These are phyloP conservation scores for Parazoanthus swiftii DNA, from an alignment of 92 coral and sea anemone species.

Conservation along the genomic window DNA sequence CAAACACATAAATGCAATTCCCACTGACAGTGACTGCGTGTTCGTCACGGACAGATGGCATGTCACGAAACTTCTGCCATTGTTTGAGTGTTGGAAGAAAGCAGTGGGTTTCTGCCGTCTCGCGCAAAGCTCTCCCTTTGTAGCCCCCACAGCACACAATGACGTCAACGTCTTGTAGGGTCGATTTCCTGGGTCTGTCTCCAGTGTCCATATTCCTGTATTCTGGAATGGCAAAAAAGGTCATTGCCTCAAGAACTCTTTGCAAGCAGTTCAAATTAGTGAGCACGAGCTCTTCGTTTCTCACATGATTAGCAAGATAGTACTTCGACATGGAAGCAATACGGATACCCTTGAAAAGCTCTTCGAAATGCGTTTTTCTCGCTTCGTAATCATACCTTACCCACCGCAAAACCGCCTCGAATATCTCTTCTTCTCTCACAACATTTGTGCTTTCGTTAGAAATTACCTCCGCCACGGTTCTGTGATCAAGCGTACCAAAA, in stretches of 20 bases:
- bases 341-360: conserved; percentile 66
- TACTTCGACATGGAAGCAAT: conserved; percentile 61
- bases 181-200: neutral
- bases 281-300: conserved; percentile 57
- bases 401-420: conserved; percentile 76
- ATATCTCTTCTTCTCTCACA: conserved; percentile 67
- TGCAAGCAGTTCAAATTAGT: conserved; percentile 51
- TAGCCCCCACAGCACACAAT: conserved; percentile 41
- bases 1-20: conserved; percentile 61
- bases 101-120: conserved; percentile 38
- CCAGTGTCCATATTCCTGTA: neutral
- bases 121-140: conserved; percentile 38
- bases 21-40: conserved; percentile 64
- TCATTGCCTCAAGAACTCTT: conserved; percentile 55
- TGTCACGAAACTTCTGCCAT: conserved; percentile 62
- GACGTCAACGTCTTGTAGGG: conserved; percentile 34
- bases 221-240: conserved; percentile 40
- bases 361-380: conserved; percentile 55
- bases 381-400: conserved; percentile 58
- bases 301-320: conserved; percentile 53
- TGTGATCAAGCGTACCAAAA: conserved; percentile 47
- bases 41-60: conserved; percentile 63
- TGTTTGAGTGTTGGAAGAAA: conserved; percentile 46
- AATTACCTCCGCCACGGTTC: conserved; percentile 44
- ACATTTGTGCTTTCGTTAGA: conserved; percentile 62